A percentile compares a stretch with the other conserved stretches of the same genome.
phyloP scores from a whole-genome alignment of 64 coral and sea anemone genomes.

The Actinia tenebrosa region DNA sequence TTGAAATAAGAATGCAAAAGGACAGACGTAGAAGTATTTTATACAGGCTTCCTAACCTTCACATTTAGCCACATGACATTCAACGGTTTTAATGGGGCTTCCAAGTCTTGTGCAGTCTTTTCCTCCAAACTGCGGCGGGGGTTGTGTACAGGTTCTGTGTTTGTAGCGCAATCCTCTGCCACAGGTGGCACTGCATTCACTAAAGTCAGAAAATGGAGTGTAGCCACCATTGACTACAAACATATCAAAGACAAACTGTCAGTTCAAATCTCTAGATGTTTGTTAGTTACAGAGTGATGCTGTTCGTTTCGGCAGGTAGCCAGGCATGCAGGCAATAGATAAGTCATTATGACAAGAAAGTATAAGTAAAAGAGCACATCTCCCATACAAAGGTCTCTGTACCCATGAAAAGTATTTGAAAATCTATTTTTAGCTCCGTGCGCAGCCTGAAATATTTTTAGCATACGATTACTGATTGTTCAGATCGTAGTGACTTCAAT shows the following conservation, averaged over 20 bases:
- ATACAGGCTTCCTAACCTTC: slow-evolving; percentile 16
- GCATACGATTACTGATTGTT: no score
- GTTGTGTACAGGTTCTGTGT: slow-evolving; percentile 57
- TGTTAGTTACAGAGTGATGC: neutral
- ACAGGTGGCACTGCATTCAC: slow-evolving; percentile 83
- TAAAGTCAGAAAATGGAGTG: slow-evolving; percentile 57
- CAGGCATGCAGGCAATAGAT: no score
- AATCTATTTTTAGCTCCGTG: no score
- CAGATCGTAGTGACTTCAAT: no score
- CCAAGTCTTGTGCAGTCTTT: slow-evolving; percentile 60
- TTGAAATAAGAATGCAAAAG: no score
- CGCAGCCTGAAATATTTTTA: no score
- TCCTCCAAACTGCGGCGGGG: slow-evolving; percentile 65
- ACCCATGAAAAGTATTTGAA: no score
- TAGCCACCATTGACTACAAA: slow-evolving; percentile 74
- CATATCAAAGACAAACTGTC: neutral
- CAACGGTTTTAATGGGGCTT: slow-evolving; percentile 45
- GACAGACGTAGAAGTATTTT: neutral
- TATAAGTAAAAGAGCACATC: no score
- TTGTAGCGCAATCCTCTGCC: slow-evolving; percentile 73
- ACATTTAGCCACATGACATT: slow-evolving; percentile 36
- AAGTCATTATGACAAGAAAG: no score
- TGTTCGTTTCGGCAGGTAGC: no score
- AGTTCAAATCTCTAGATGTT: neutral
- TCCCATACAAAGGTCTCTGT: no score